Base-by-base conservation (phyloP, 2,797 vertebrate species). In the Percopsis omiscomaycus region DNA sequence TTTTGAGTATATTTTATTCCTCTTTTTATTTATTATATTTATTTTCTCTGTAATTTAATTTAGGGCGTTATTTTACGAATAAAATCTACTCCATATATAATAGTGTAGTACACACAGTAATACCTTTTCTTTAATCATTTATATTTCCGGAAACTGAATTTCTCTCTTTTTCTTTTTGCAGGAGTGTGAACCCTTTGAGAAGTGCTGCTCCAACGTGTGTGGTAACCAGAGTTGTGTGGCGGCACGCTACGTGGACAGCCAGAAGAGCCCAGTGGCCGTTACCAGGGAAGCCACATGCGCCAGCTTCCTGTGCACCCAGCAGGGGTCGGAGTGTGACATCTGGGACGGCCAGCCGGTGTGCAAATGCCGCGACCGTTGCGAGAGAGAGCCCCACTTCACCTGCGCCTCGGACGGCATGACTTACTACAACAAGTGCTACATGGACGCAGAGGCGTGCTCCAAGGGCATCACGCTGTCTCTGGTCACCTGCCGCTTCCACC, bases 341-440 rank as follows among this genome's bases (percentile, higher is more conserved):
- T 99, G 98, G 98, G 97, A 99, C 0, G 94, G 96, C 50, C 96
- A 99, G 84, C 97, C 98, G 0, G 95, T 99, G 60, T 99, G 98
- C 81, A 98, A 97, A 87, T 99, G 98, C 91, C 91, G 92, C 68
- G 98, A 99, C 68, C 94, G 97, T 27, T 99, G 98, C 13, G 97
- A 99, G 92, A 94, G 95, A 74, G 96, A 99, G 68, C 98, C 98
- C 0, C 96, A 94, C 80, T 99, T 99, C 80, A 99, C 96, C 2
- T 99, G 98, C 0, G 98, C 98, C 14, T 99, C 98, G 0, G 98
- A 99, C 0, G 98, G 98, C 68, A 96, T 99, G 91, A 99, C 97
- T 27, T 99, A 99, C 84, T 99, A 99, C 79, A 99, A 98, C 86
- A 97, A 95, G 87, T 99, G 98, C 86, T 99, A 96, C 91, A 96